A percentile compares a stretch with the other conserved stretches of the same genome.
phyloP scores from a whole-genome alignment of 1,140 invertebrate genomes.

The Chrysomallon squamiferum region DNA sequence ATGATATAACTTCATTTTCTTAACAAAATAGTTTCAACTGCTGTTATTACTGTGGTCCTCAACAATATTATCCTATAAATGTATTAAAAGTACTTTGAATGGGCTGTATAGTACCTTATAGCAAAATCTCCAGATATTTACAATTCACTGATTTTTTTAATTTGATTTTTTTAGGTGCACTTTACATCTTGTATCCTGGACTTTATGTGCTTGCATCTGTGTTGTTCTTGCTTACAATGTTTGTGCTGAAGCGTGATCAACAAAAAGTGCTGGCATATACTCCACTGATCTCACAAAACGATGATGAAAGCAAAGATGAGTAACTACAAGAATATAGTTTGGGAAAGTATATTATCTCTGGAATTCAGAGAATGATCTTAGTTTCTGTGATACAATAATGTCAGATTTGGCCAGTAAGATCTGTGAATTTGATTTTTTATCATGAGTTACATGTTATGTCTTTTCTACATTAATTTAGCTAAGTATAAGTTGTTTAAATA shows the following conservation, averaged over 20 bases:
- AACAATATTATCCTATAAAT: too few species aligned
- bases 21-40: too few species aligned
- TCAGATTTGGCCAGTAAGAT: background rate
- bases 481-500: background rate
- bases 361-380: background rate
- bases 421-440: background rate
- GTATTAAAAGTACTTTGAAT: too few species aligned
- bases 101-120: too few species aligned
- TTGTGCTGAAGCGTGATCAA: constrained; percentile 56
- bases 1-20: too few species aligned
- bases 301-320: background rate
- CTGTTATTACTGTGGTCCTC: too few species aligned
- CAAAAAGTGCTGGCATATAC: constrained; percentile 13
- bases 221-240: constrained; percentile 59
- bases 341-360: background rate
- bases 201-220: constrained; percentile 58
- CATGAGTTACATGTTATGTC: background rate
- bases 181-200: constrained; percentile 62
- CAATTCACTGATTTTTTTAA: too few species aligned
- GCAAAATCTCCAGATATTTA: too few species aligned
- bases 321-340: background rate
- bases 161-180: constrained; percentile 54
- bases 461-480: background rate
- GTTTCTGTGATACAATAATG: background rate
- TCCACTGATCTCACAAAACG: background rate